Evolutionary conservation across 2,888 invertebrate species (phyloP), one percentile per base, ranked within the genome.

Genomic region (Leptopilina myrica): DNA sequence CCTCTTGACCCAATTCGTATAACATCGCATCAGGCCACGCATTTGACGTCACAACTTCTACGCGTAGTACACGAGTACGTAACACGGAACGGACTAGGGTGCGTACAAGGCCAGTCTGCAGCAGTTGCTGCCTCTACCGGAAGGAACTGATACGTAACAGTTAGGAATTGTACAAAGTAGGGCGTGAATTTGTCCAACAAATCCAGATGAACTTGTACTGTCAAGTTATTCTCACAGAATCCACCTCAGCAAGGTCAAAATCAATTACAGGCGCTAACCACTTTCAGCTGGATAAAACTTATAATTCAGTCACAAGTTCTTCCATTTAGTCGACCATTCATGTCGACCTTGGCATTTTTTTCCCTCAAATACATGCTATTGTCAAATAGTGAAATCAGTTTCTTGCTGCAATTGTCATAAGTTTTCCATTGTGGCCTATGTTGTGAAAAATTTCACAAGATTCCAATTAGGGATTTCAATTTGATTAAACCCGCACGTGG

Each of bases 1-100:
- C 88, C 89, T 89, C 88, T 88, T 89, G 89, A 89, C 88, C 90
- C 86, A 89, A 90, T 89, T 89, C 85, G 86, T 86, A 85, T 88
- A 84, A 80, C 82, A 73, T 56, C 73, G 53, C 82, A 73, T 56
- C 73, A 33, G 56, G 33, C 56, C 73, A 73, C 73, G 56, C 73
- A 73, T 33, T 73, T 53, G 56, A 73, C 73, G 56, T 73, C 56
- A 56, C 26, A 12, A 14, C 69, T 69, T 53, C 20, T 69, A 69
- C 53, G 26, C 73, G 26, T 56, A 56, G 73, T 73, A 73, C 1
- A 73, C 62, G 20, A 62, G 82, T 83, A 84, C 82, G 83, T 82
- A 83, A 84, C 81, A 83, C 84, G 83, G 67, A 76, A 59, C 64
- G 76, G 20, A 43, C 49, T 82, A 85, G 87, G 85, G 83, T 86